These are phyloP conservation scores for Pseudochromis fuscus DNA, from an alignment of 2,797 vertebrate genomes.

Conservation along the genomic window DNA sequence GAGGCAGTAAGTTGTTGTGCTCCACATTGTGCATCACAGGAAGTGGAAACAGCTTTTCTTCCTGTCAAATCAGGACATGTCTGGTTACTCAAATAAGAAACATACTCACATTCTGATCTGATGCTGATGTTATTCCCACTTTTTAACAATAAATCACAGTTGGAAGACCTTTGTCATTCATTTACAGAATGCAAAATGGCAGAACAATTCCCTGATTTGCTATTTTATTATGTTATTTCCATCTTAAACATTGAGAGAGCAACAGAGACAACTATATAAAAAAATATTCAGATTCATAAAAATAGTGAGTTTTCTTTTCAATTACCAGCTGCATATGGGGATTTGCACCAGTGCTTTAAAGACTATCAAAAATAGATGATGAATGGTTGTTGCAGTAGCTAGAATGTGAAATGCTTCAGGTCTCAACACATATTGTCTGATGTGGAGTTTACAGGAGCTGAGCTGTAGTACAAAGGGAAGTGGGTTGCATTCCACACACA, in stretches of 20 bases:
- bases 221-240: neutral
- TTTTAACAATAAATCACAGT: neutral
- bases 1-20: neutral
- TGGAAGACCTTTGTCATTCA: neutral
- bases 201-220: neutral
- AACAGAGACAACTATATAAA: neutral
- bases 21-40: slow-evolving; percentile 8
- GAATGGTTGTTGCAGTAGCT: neutral
- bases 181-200: neutral
- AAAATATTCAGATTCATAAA: no score
- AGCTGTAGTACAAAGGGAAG: slow-evolving; percentile 47
- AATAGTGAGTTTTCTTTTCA: no score
- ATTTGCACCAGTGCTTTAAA: neutral
- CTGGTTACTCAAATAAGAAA: neutral
- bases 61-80: neutral
- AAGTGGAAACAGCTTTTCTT: neutral
- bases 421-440: slow-evolving; percentile 10
- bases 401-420: neutral
- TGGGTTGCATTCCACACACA: slow-evolving; percentile 75
- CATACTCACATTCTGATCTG: neutral
- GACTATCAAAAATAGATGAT: neutral
- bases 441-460: slow-evolving; percentile 15
- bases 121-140: neutral
- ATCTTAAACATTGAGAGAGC: neutral
- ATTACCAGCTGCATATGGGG: neutral